Conservation (phyloP, 2,113 vertebrate species). For the Petroica traversi region DNA sequence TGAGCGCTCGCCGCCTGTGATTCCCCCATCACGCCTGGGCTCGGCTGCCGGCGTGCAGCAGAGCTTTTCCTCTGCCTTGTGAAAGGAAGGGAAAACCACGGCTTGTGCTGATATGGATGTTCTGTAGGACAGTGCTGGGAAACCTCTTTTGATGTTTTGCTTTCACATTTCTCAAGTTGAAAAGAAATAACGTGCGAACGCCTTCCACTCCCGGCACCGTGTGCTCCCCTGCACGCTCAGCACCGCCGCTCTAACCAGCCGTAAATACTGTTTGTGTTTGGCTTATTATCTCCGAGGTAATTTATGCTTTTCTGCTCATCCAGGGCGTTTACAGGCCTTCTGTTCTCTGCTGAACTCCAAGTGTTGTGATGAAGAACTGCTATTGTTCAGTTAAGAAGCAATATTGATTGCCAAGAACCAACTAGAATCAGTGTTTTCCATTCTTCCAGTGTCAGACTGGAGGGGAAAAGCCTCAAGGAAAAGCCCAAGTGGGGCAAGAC, state of each 20-base stretch:
- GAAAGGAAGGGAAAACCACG: background rate
- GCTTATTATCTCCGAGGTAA: conserved; percentile 16
- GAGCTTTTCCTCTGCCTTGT: background rate
- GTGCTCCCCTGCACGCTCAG: background rate
- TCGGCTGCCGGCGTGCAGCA: rapidly evolving
- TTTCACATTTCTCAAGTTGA: background rate
- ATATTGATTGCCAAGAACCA: background rate
- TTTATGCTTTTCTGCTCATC: conserved; percentile 15
- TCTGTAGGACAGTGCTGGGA: background rate
- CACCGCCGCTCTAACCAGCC: background rate
- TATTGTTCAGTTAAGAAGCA: background rate
- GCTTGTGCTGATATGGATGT: rapidly evolving
- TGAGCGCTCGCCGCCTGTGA: background rate
- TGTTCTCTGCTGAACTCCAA: background rate
- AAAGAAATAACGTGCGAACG: background rate
- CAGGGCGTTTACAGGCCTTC: background rate
- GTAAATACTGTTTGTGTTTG: conserved; percentile 1
- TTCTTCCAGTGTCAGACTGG: background rate
- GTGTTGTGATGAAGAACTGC: background rate
- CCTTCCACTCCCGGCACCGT: background rate
- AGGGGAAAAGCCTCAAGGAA: background rate
- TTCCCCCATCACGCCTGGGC: background rate
- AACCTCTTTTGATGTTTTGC: background rate
- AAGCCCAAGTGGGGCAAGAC: background rate
- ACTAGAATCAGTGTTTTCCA: background rate